These are phyloP conservation scores for Beaufortia kweichowensis DNA, from an alignment of 2,113 vertebrate species.

Conservation along the genomic window DNA sequence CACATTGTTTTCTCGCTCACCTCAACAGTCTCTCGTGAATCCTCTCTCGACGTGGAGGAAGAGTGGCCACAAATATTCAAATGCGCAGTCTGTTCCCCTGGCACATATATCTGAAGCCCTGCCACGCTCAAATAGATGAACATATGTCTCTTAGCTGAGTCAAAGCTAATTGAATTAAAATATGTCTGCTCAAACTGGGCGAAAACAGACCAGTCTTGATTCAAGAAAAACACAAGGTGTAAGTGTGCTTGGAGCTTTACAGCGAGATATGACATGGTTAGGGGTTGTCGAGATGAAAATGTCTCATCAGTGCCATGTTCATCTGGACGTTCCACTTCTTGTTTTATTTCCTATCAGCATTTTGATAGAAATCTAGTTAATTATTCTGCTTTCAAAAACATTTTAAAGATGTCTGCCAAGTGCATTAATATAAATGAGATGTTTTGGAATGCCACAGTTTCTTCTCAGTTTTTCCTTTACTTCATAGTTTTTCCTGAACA, in stretches of 20 bases:
- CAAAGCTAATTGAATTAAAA: constrained; percentile 51
- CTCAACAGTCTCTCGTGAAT: constrained; percentile 7
- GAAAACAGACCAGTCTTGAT: neutral
- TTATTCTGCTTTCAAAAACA: no score
- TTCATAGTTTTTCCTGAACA: constrained; percentile 18
- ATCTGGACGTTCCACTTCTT: no score
- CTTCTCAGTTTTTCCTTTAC: neutral
- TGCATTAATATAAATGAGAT: neutral
- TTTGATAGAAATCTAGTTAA: no score
- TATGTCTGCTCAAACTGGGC: constrained; percentile 26
- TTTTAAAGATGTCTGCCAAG: no score
- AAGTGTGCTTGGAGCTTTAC: neutral
- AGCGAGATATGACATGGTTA: neutral
- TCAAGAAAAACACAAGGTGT: neutral
- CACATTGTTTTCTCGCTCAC: constrained; percentile 32
- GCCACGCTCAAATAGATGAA: constrained; percentile 44
- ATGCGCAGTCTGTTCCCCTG: constrained; percentile 52
- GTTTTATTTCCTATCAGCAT: no score
- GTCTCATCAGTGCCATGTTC: no score
- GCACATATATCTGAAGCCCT: constrained; percentile 36
- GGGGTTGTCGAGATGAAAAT: no score
- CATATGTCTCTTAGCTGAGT: constrained; percentile 51
- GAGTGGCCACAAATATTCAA: constrained; percentile 40
- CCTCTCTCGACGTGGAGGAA: constrained; percentile 21
- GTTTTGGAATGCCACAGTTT: neutral